Evolutionary conservation across 1,140 invertebrate species (phyloP).

Genomic region (Colletes latitarsis): DNA sequence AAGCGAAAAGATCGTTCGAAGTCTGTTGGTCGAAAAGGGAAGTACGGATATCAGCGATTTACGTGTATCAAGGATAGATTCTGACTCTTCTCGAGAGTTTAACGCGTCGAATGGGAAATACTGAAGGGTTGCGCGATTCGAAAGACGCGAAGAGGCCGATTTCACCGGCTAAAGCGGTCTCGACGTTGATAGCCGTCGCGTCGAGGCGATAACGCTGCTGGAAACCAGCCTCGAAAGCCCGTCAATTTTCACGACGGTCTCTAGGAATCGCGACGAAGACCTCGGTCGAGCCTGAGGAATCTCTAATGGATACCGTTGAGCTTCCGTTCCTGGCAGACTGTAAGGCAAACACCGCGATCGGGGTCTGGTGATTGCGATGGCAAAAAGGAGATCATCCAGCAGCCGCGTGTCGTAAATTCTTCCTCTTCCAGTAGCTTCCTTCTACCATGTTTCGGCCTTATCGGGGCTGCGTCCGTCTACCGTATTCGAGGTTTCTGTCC

Average conservation of each 20-base stretch:
- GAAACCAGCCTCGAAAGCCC: not conserved
- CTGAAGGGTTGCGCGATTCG: too few species aligned
- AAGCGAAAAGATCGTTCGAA: too few species aligned
- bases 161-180: too few species aligned
- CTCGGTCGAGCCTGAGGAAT: not conserved
- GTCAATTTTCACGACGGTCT: not conserved
- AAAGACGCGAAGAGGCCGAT: too few species aligned
- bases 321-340: slow-evolving; percentile 34
- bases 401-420: slow-evolving; percentile 2
- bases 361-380: slow-evolving; percentile 36
- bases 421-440: not conserved
- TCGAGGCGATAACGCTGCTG: too few species aligned
- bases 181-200: too few species aligned
- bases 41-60: too few species aligned
- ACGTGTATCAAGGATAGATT: too few species aligned
- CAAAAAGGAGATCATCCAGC: slow-evolving; percentile 19
- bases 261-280: not conserved
- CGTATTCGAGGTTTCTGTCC: slow-evolving; percentile 14
- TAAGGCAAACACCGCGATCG: slow-evolving; percentile 51
- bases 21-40: too few species aligned
- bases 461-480: slow-evolving; percentile 1
- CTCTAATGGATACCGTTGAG: slow-evolving; percentile 14
- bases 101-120: too few species aligned
- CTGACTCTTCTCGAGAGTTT: too few species aligned
- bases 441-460: not conserved